Percentiles rank a stretch among this genome's conserved stretches.
Evolutionary conservation across 37 sponge, comb jelly and placozoan species (phyloP).

Genomic region (Axinella damicornis): DNA sequence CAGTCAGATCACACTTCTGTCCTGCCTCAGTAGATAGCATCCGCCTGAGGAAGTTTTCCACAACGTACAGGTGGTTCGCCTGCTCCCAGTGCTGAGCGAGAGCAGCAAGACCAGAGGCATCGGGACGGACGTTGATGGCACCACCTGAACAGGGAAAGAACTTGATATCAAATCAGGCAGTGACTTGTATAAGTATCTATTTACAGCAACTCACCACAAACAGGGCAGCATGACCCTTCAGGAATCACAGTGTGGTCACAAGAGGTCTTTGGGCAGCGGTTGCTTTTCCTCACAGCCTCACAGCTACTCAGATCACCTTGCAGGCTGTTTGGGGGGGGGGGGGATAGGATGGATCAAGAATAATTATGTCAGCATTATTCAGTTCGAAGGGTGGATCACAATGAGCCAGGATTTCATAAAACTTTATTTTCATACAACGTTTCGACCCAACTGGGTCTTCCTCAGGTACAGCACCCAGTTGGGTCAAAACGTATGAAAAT

Average conservation of each 20-base stretch:
- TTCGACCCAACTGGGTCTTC: too few relatives aligned
- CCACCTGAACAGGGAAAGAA: slow-evolving; percentile 23
- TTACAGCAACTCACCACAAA: slow-evolving; percentile 70
- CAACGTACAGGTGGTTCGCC: slow-evolving; percentile 28
- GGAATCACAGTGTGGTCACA: slow-evolving; percentile 41
- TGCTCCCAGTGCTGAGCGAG: not conserved
- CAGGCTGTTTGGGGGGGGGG: not conserved
- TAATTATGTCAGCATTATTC: too few relatives aligned
- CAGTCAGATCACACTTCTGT: slow-evolving; percentile 39
- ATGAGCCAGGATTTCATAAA: too few relatives aligned
- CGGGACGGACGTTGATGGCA: slow-evolving; percentile 14
- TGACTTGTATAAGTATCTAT: too few relatives aligned
- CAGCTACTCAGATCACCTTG: slow-evolving; percentile 15
- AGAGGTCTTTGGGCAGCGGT: not conserved
- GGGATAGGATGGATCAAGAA: too few relatives aligned
- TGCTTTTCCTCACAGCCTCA: slow-evolving; percentile 9
- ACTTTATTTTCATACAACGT: too few relatives aligned
- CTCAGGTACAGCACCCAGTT: too few relatives aligned
- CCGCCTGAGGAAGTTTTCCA: slow-evolving; percentile 32
- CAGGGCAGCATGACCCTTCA: slow-evolving; percentile 48
- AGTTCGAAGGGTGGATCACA: too few relatives aligned
- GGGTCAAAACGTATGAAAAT: too few relatives aligned
- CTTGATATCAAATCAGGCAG: too few relatives aligned
- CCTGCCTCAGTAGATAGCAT: slow-evolving; percentile 8
- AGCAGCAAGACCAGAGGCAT: not conserved